Base-by-base conservation (phyloP, 2,888 invertebrate genomes). In the Apoderus coryli region DNA sequence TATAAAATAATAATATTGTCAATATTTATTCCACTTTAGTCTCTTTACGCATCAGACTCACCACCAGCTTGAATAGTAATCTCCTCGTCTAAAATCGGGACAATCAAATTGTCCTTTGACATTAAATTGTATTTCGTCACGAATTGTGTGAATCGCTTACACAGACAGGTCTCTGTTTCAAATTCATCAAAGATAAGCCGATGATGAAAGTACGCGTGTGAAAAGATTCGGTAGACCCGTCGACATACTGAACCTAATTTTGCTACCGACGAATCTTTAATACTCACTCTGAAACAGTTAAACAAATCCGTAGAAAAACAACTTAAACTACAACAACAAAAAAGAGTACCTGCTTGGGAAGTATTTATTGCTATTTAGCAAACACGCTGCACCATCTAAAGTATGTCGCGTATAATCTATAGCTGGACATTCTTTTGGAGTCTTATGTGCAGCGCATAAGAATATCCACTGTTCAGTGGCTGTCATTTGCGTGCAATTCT, bases 381-480 rank as follows among this genome's bases (percentile, higher is more conserved):
- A 69, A 64, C 95, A 95, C 40, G 96, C 95, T 40, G 98, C 98
- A 16, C 98, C 96, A 62, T 99, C 98, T 39, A 98, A 65, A 24
- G 98, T 98, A 56, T 98, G 98, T 45, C 98, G 70, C 2, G 96
- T 98, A 53, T 98, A 98, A 61, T 98, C 96, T 56, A 99, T 98
- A 31, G 98, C 98, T 33, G 96, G 90, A 60, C 98, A 98, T 71
- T 98, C 98, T 61, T 98, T 98, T 22, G 98, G 98, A 39, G 96
- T 96, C 69, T 98, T 98, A 59, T 98, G 98, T 23, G 98, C 96
- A 34, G 98, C 98, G 67, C 98, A 98, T 31, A 99, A 65, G 60
- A 98, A 98, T 60, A 99, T 98, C 98, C 98, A 99, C 54, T 98
- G 96, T 60, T 98, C 96, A 14, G 98, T 98, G 15, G 98, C 98